These are phyloP conservation scores for Spea bombifrons DNA, from an alignment of 2,113 vertebrate species.

Conservation along the genomic window DNA sequence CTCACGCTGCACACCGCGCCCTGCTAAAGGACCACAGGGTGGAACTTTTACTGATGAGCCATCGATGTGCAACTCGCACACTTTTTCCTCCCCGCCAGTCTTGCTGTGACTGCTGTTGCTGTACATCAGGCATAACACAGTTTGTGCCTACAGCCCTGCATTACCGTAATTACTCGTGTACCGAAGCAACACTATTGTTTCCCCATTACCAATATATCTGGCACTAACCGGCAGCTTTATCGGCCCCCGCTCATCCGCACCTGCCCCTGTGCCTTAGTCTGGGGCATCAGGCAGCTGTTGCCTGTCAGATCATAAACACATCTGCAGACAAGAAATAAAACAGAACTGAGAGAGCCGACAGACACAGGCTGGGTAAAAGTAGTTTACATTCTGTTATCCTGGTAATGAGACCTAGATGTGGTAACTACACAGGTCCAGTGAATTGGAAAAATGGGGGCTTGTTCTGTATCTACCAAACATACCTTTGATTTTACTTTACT, in stretches of 20 bases:
- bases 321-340: neutral
- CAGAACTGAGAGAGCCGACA: too few species aligned
- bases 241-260: constrained; percentile 13
- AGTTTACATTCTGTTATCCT: too few species aligned
- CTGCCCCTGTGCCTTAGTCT: neutral
- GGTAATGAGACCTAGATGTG: too few species aligned
- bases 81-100: neutral
- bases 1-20: constrained; percentile 22
- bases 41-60: constrained; percentile 13
- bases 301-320: neutral
- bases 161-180: constrained; percentile 36
- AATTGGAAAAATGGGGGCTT: too few species aligned
- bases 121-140: neutral
- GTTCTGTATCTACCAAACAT: too few species aligned
- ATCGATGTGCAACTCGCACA: neutral
- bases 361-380: too few species aligned
- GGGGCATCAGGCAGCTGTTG: neutral
- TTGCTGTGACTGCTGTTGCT: neutral
- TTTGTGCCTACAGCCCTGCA: constrained; percentile 9
- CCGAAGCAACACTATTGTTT: constrained; percentile 25
- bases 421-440: too few species aligned
- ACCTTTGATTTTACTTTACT: too few species aligned
- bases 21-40: neutral
- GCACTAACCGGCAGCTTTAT: constrained; percentile 6
- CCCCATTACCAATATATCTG: constrained; percentile 13